Evolutionary conservation across 2,113 vertebrate genomes (phyloP), one percentile per base, ranked within the genome.

Genomic region (Charina bottae): DNA sequence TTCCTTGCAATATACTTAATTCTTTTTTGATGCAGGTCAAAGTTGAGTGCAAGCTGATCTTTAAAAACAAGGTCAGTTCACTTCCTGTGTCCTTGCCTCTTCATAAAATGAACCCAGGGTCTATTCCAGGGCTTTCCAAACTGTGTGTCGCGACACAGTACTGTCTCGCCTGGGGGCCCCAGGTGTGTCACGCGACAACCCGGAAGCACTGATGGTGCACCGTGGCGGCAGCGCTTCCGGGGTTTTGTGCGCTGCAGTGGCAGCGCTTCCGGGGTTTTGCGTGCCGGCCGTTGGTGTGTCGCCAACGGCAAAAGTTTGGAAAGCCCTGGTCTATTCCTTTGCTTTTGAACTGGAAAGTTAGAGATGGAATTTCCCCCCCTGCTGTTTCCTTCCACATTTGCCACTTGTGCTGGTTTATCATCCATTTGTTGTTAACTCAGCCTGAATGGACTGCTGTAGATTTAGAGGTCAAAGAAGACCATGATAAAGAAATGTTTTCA

Each of bases 401-500:
- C 37, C 37, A 12, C 2, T 19, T 87, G 9, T n/a, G 33, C 15
- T 87, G 46, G 24, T 88, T 91, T 87, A 72, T 92, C 28, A 26
- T 53, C 26, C 72, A 46, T 33, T 59, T 49, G 33, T 11, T 23
- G 33, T 83, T 53, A 78, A 7, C 46, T 49, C 19, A 2, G 49
- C 49, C 17, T 59, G 89, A 78, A 56, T 0, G 0, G 60, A 46
- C 15, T 0, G 0, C 86, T 37, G 11, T 13, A 28, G 58, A 53
- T 85, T 87, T 87, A 53, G 46, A 87, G 42, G 68, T 84, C 17
- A 88, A 23, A 55, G 87, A 88, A 92, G 1, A 12, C 0, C 1
- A 55, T 4, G 0, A 83, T 83, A 83, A 88, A 23, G 64, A 87
- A 72, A 54, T 26, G 2, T 12, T 46, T 13, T 58, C 60, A 54